Base-by-base conservation (phyloP, 2,797 vertebrate genomes). In the Sebastes dallii region DNA sequence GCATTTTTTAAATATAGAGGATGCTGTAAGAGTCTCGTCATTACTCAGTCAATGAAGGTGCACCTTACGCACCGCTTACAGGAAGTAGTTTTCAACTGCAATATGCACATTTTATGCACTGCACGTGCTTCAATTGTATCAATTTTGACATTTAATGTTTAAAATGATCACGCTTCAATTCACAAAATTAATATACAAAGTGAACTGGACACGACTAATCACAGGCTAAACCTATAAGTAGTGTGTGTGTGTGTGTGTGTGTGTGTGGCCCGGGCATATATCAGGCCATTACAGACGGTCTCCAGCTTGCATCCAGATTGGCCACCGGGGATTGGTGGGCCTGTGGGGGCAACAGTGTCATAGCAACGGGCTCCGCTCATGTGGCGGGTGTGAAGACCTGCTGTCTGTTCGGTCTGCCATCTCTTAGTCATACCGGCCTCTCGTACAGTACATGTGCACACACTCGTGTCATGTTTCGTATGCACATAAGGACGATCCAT, bases 271-370 rank as follows among this genome's bases (percentile, higher is more conserved):
- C 14, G 52, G n/a, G 75, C 68, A 32, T 71, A 84, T 88, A 83
- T 91, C 67, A 84, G 88, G 75, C 42, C 77, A 77, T 66, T 91
- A 89, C 92, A 94, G 91, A 94, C 84, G 88, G 88, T 89, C 90
- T 92, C 89, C 91, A 94, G 87, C 90, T 90, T 88, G 89, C 66
- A 81, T 91, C 93, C 93, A 93, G 93, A 94, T 94, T 93, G 94
- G 92, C 84, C 92, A 90, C 86, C 68, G 76, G 89, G 89, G 93
- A 93, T 88, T 89, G 78, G 78, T 85, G 89, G 91, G 83, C 88
- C 89, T 91, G 78, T 82, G 91, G 88, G 84, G 91, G 92, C 87
- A 90, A 86, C 79, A 84, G 89, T 93, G 91, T 92, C 92, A 93
- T 92, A 87, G 93, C 91, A 94, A 94, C 91, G 72, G 81, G 86